Evolutionary conservation across 2,888 invertebrate genomes (phyloP).

Genomic region (Chymomyza caudatula): DNA sequence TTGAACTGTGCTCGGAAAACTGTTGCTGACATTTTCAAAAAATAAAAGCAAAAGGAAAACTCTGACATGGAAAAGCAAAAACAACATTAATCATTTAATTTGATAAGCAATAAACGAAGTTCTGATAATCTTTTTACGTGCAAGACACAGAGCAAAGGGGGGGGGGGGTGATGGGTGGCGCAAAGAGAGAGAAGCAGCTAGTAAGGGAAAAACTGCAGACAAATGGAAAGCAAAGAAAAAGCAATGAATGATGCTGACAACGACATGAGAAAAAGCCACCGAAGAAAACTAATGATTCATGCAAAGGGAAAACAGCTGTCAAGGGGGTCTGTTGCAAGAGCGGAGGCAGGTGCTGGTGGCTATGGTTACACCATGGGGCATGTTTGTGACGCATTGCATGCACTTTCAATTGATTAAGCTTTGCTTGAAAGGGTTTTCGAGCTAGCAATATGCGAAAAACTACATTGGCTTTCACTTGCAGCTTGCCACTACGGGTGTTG

Average conservation of each 20-base stretch:
- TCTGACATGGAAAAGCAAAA: constrained; percentile 1
- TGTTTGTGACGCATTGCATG: constrained; percentile 58
- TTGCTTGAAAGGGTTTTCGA: constrained; percentile 47
- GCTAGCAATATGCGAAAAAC: constrained; percentile 45
- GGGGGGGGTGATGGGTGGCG: not conserved
- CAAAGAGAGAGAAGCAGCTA: not conserved
- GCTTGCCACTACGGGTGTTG: constrained; percentile 21
- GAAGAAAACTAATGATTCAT: not conserved
- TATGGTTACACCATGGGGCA: not conserved
- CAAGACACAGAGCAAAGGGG: not conserved
- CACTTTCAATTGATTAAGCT: constrained; percentile 69
- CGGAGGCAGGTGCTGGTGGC: not conserved
- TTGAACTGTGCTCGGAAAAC: constrained; percentile 45
- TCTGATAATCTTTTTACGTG: constrained; percentile 59
- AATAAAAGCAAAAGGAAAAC: constrained; percentile 18
- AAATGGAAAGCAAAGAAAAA: not conserved
- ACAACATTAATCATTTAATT: constrained; percentile 69
- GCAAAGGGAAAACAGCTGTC: not conserved
- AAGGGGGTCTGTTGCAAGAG: not conserved
- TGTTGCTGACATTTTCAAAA: constrained; percentile 59
- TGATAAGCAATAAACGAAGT: constrained; percentile 68
- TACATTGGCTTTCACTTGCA: constrained; percentile 62
- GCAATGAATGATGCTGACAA: not conserved
- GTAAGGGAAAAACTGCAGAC: not conserved
- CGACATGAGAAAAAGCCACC: not conserved